A percentile compares a stretch with the other conserved stretches of the same genome.
Evolutionary conservation across 2,888 invertebrate species (phyloP).

Genomic region (Glyphotaelius pellucidus): DNA sequence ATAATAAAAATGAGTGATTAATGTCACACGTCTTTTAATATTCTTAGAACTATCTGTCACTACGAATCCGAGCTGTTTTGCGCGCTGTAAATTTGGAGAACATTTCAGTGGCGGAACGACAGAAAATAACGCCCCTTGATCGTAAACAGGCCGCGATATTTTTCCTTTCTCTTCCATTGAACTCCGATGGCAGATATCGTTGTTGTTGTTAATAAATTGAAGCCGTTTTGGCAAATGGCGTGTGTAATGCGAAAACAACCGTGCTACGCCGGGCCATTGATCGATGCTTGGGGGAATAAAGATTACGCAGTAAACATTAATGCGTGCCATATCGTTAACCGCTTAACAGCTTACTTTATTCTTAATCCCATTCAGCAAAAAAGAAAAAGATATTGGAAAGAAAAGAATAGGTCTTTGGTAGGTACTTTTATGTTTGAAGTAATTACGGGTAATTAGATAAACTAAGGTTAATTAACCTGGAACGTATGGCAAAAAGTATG

Average conservation of each 20-base stretch:
- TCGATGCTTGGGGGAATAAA: conserved; percentile 21
- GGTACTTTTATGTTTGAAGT: too few species aligned
- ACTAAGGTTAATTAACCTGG: too few species aligned
- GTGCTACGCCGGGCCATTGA: conserved; percentile 13
- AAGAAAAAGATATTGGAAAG: not conserved
- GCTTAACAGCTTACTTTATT: not conserved
- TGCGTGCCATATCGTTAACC: not conserved
- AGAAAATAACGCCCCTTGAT: conserved; percentile 23
- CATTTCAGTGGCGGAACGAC: not conserved
- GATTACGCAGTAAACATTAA: not conserved
- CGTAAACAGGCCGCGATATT: conserved; percentile 33
- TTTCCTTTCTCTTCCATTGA: conserved; percentile 37
- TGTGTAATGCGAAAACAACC: conserved; percentile 44
- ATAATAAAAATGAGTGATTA: not conserved
- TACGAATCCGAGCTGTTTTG: not conserved
- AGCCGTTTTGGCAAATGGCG: conserved; percentile 44
- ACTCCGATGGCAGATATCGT: conserved; percentile 29
- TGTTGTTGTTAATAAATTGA: conserved; percentile 32
- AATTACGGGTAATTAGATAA: too few species aligned
- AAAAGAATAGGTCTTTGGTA: too few species aligned
- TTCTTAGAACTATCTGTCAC: not conserved
- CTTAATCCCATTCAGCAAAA: not conserved
- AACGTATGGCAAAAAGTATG: too few species aligned
- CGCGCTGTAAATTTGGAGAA: conserved; percentile 1
- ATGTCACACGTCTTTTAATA: not conserved